These are phyloP conservation scores for Serranus cabrilla DNA, from an alignment of 2,797 vertebrate genomes.

Conservation along the genomic window DNA sequence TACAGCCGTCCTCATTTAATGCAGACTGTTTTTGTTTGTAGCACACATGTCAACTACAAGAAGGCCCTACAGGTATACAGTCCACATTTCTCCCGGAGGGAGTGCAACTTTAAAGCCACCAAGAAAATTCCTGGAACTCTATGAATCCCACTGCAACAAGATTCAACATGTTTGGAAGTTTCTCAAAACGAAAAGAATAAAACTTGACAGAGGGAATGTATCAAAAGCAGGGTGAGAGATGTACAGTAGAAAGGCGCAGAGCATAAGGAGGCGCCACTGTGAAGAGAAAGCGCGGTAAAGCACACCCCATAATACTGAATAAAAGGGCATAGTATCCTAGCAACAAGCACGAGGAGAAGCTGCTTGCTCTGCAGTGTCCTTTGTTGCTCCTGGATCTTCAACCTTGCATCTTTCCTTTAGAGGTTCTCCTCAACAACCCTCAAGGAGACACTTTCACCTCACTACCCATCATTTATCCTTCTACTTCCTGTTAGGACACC, in stretches of 20 bases:
- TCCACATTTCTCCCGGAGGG: slow-evolving; percentile 36
- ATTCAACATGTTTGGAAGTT: slow-evolving; percentile 62
- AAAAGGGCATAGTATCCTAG: slow-evolving; percentile 80
- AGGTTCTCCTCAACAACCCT: slow-evolving; percentile 44
- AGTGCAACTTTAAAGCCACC: slow-evolving; percentile 30
- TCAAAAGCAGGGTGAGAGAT: slow-evolving; percentile 36
- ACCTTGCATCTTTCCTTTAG: slow-evolving; percentile 56
- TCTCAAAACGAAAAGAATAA: slow-evolving; percentile 32
- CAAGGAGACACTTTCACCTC: slow-evolving; percentile 24
- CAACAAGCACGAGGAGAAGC: slow-evolving; percentile 78
- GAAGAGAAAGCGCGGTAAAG: slow-evolving; percentile 48
- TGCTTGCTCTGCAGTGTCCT: slow-evolving; percentile 75
- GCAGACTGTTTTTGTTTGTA: slow-evolving; percentile 36
- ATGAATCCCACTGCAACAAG: slow-evolving; percentile 60
- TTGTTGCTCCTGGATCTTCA: slow-evolving; percentile 71
- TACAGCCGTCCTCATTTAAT: slow-evolving; percentile 24
- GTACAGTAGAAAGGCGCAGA: slow-evolving; percentile 15
- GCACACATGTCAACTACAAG: slow-evolving; percentile 16
- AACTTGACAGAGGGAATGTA: slow-evolving; percentile 51
- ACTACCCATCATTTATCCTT: background rate
- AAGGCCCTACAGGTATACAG: slow-evolving; percentile 37
- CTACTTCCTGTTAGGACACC: slow-evolving; percentile 19
- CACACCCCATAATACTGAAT: slow-evolving; percentile 71
- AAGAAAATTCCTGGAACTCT: slow-evolving; percentile 11
- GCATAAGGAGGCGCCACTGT: slow-evolving; percentile 42